Evolutionary conservation across 2,888 invertebrate species (phyloP).

Genomic region (Argyresthia goedartella): DNA sequence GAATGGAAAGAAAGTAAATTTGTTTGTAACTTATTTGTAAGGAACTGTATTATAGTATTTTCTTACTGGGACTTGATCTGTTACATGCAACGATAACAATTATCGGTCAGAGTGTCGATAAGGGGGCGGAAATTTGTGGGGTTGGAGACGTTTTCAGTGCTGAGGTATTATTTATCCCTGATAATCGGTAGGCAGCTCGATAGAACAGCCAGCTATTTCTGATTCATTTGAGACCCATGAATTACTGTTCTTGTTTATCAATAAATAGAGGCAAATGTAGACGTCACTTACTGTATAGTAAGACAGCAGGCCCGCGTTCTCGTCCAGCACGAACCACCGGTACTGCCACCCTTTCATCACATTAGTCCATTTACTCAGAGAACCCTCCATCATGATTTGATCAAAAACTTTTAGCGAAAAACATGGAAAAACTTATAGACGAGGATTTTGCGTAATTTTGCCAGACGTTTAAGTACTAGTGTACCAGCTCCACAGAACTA

Average conservation of each 20-base stretch:
- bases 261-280: slow-evolving; percentile 6
- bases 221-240: too few species aligned
- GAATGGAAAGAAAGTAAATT: too few species aligned
- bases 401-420: slow-evolving; percentile 23
- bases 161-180: too few species aligned
- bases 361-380: slow-evolving; percentile 97
- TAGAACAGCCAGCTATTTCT: too few species aligned
- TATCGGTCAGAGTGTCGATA: too few species aligned
- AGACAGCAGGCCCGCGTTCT: slow-evolving; percentile 94
- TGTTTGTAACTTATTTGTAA: background rate
- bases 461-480: too few species aligned
- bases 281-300: slow-evolving; percentile 94
- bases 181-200: too few species aligned
- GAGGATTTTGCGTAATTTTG: background rate
- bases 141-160: too few species aligned
- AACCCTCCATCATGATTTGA: slow-evolving; percentile 86
- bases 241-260: too few species aligned
- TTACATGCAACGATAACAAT: background rate
- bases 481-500: background rate
- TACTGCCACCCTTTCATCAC: slow-evolving; percentile 99
- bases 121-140: too few species aligned
- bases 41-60: background rate
- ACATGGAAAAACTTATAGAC: background rate
- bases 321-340: slow-evolving; percentile 98
- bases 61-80: background rate